phyloP scores from a whole-genome alignment of 2,797 vertebrate species.

The Morus bassanus region DNA sequence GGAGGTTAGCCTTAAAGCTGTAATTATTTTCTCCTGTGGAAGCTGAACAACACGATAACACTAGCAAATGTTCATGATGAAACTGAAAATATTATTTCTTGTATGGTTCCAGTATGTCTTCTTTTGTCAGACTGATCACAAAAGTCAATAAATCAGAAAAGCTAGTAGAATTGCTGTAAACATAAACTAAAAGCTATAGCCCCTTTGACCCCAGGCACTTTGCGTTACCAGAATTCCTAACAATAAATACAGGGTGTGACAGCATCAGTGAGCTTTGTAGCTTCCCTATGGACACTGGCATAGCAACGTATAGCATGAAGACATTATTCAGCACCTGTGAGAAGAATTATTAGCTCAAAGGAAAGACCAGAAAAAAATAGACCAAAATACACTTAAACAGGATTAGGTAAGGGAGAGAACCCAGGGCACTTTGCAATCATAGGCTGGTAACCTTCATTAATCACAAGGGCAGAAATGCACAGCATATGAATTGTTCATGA shows the following conservation, averaged over 20 bases:
- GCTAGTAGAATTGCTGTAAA: not conserved
- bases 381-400: constrained; percentile 16
- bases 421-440: not conserved
- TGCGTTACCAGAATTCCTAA: not conserved
- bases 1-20: constrained; percentile 1
- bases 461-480: constrained; percentile 5
- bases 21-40: constrained; percentile 31
- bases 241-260: not conserved
- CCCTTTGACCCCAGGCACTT: not conserved
- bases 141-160: constrained; percentile 30
- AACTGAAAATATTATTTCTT: not conserved
- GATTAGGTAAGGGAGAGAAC: constrained; percentile 30
- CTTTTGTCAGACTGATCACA: constrained; percentile 20
- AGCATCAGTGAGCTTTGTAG: not conserved
- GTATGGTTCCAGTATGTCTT: not conserved
- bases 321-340: not conserved
- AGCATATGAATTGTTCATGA: constrained; percentile 1
- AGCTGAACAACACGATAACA: not conserved
- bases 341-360: constrained; percentile 7
- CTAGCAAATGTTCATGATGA: not conserved
- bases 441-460: constrained; percentile 33
- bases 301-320: not conserved
- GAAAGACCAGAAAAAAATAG: not conserved
- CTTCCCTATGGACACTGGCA: constrained; percentile 2
- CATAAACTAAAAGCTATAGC: not conserved